A percentile compares a stretch with the other conserved stretches of the same genome.
These are phyloP conservation scores for Pholis gunnellus DNA, from an alignment of 2,113 vertebrate species.

Conservation along the genomic window DNA sequence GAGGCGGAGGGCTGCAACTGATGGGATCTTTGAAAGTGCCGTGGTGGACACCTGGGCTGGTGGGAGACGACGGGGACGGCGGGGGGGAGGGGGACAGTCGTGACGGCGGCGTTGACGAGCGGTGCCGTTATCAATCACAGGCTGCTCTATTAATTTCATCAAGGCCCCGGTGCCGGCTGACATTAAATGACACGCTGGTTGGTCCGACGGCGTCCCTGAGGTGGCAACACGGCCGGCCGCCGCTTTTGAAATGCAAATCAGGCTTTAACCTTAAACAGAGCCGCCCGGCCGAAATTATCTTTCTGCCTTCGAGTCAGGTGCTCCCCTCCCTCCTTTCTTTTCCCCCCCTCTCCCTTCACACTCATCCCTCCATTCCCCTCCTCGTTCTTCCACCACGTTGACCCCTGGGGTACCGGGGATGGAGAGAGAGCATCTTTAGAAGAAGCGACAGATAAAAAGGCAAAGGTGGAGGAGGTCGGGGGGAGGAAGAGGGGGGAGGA, in stretches of 20 bases:
- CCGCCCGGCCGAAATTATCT: conserved; percentile 63
- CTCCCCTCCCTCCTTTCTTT: conserved; percentile 34
- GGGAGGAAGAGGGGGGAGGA: conserved; percentile 49
- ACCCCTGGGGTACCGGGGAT: conserved; percentile 64
- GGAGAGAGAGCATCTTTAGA: conserved; percentile 74
- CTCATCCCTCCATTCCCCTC: conserved; percentile 2
- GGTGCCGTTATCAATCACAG: conserved; percentile 81
- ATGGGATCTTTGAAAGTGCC: conserved; percentile 49
- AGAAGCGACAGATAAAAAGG: conserved; percentile 76
- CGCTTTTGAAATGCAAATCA: conserved; percentile 87
- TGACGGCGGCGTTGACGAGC: conserved; percentile 41
- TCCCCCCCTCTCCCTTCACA: neutral
- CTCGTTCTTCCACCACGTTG: conserved; percentile 52
- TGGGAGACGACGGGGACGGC: neutral
- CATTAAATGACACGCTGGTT: conserved; percentile 83
- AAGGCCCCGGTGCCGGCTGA: conserved; percentile 79
- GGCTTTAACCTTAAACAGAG: conserved; percentile 86
- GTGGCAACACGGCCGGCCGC: conserved; percentile 67
- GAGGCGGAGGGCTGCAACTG: neutral
- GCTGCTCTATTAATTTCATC: conserved; percentile 84
- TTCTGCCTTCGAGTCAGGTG: conserved; percentile 69
- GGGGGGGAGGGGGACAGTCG: conserved; percentile 48
- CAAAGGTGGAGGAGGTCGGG: conserved; percentile 57
- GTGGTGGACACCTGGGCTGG: conserved; percentile 36
- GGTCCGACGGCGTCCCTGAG: conserved; percentile 75